Base-by-base conservation (phyloP, 2,797 vertebrate species). In the Buceros bicornis region DNA sequence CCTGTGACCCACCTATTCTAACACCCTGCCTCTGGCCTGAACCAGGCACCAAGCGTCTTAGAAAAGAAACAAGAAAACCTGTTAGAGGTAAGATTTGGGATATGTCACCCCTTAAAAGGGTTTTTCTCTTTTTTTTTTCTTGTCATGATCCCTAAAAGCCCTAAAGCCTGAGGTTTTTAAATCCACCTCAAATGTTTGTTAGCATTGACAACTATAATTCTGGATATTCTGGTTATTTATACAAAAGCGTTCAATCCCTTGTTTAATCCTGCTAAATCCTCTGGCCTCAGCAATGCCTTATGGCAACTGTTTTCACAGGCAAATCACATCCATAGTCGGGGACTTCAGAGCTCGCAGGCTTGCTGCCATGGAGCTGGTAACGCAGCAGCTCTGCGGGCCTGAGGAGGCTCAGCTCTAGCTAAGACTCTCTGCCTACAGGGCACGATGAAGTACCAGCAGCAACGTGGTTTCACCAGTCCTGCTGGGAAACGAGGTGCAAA, bases 191-290 rank as follows among this genome's bases (percentile, higher is more conserved):
- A 60, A 66, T 6, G 13, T 91, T 71, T 90, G 18, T 69, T 56
- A 88, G 42, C 73, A 94, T 86, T 90, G 88, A 74, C 57, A 82
- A 47, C 66, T 62, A 26, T 45, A 89, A 91, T 69, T 94, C 61
- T 83, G 25, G 45, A 43, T 93, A 96, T 71, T 92, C 87, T 72
- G 26, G 26, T 69, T 71, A 83, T 90, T 93, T 69, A 66, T 76
- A 76, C 60, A 72, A 79, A 92, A 45, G 25, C 2, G 0, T 81
- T 82, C 57, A 72, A 86, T 69, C 76, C 50, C 13, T 83, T 29
- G 6, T 45, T 95, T 83, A 96, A 97, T 88, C 69, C 84, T 81
- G 50, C 61, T 87, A 92, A 93, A 95, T 74, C 82, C 87, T 62
- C 81, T 76, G 82, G 61, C 66, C 87, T 77, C n/a, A 33, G 85